These are phyloP conservation scores for Gracilinanus agilis DNA, from an alignment of 2,113 vertebrate genomes.

Conservation along the genomic window DNA sequence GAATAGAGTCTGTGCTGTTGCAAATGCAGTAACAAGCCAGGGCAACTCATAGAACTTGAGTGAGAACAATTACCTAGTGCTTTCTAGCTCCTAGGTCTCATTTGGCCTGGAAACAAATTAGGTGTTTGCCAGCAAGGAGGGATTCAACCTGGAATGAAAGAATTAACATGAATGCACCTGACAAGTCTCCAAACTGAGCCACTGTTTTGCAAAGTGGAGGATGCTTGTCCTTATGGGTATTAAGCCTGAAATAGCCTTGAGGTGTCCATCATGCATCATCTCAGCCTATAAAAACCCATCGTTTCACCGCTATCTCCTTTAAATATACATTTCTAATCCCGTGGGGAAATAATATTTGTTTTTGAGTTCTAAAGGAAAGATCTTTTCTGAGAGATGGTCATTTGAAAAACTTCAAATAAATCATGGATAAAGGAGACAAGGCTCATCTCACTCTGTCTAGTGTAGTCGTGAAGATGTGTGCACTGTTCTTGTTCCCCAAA, in stretches of 20 bases:
- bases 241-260: not conserved
- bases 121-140: conserved; percentile 36
- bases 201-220: not conserved
- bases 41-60: conserved; percentile 46
- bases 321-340: not conserved
- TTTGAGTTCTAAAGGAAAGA: not conserved
- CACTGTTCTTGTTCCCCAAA: not conserved
- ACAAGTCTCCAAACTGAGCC: not conserved
- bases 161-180: not conserved
- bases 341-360: not conserved
- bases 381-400: not conserved
- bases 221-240: not conserved
- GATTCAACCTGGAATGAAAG: not conserved
- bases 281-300: not conserved
- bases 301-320: not conserved
- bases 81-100: conserved; percentile 52
- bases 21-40: not conserved
- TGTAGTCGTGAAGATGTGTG: not conserved
- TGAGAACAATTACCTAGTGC: conserved; percentile 44
- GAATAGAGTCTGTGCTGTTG: not conserved
- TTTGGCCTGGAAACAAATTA: conserved; percentile 54
- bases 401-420: not conserved
- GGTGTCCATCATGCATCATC: not conserved
- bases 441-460: not conserved
- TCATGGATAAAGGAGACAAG: not conserved